Evolutionary conservation across 2,888 invertebrate species (phyloP), one percentile per base, ranked within the genome.

Genomic region (Lamellibrachia satsuma): DNA sequence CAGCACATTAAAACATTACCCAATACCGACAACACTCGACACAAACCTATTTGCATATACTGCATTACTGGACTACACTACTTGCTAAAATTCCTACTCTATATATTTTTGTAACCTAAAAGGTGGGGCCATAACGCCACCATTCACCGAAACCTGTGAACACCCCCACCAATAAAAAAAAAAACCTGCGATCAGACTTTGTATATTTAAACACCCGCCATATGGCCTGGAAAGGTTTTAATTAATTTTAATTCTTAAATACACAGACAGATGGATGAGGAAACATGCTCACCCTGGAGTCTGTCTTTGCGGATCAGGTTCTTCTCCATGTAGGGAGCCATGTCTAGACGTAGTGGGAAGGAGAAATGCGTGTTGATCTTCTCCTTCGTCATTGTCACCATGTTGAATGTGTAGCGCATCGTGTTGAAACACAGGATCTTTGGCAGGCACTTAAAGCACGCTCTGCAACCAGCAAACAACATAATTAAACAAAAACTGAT

Each of bases 351-450:
- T 97, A 99, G 97, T 0, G 99, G 99, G 96, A 99, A 99, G 22
- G 99, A 99, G 96, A 99, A 99, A 96, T 99, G 99, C 0, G 99
- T 99, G 97, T 99, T 99, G 1, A 99, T 99, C 96, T 99, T 99
- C 96, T 99, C 99, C 96, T 99, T 99, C 93, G 98, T 97, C 99
- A 99, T 99, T 0, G 99, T 99, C 60, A 99, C 97, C 99, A 99
- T 99, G 96, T 99, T 99, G 97, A 99, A 99, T 0, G 99, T 98
- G 95, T 99, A 99, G 55, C 99, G 97, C 99, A 99, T 99, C 0
- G 99, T 99, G 96, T 99, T 99, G 96, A 99, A 99, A 96, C 99
- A 99, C 52, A 99, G 97, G 93, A 99, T 99, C 94, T 98, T 98
- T 0, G 99, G 99, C 52, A 99, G 97, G 95, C 98, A 98, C 96